Evolutionary conservation across 64 coral and sea anemone species (phyloP), one percentile per base, ranked within the genome.

Genomic region (Anthopleura sola): DNA sequence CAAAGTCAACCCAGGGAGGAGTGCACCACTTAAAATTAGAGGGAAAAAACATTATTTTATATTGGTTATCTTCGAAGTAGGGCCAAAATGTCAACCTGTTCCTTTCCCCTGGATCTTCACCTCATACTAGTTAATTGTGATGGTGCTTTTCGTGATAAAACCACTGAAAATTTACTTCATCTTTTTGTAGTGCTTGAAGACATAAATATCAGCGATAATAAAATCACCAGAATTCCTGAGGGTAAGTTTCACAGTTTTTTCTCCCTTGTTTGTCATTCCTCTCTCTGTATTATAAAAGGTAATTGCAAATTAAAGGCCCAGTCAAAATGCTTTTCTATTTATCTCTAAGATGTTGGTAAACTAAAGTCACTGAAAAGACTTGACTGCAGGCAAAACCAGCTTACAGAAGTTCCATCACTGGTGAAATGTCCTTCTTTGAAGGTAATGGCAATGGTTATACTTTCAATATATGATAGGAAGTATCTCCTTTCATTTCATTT

Each of bases 311-410:
- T n/a, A n/a, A n/a, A n/a, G n/a, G n/a, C n/a, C n/a, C n/a, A n/a
- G n/a, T n/a, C n/a, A n/a, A n/a, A n/a, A n/a, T n/a, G n/a, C n/a
- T n/a, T 29, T 83, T 7, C 5, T 0, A 51, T 11, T 62, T 33
- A 17, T 53, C 49, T 88, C 48, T 68, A 37, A 88, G 83, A 93
- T 5, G 29, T 93, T 50, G 84, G 84, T 68, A 83, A 48, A 1
- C 26, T 83, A 9, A 60, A 29, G 13, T 40, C 77, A 74, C 58
- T 86, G 50, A 85, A 86, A 91, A 91, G 97, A 75, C 38, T 99
- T 36, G 97, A 99, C 34, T 99, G 97, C 81, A 81, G 97, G 28
- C 84, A 95, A 83, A 95, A 99, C 78, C 66, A 92, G 3, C 80
- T 99, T 13, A 90, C 84, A 13, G 71, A 75, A 47, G 88, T 99